Conservation (phyloP, 1,140 invertebrate genomes). For the Microplitis demolitor region DNA sequence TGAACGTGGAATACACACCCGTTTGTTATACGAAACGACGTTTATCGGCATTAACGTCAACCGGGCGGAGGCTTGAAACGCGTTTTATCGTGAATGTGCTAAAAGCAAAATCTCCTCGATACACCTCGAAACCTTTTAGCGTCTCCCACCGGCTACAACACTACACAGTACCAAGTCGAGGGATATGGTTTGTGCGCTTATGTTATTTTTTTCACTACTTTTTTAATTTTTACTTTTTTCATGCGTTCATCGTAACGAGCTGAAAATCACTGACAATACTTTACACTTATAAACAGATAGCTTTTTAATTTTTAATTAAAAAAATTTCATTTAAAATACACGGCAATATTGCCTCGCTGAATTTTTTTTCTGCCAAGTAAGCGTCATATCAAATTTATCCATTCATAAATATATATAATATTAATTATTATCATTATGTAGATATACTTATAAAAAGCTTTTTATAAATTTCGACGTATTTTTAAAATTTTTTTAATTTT, state of each 20-base stretch:
- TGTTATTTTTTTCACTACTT: neutral
- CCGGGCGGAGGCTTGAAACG: constrained; percentile 39
- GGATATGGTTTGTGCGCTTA: constrained; percentile 22
- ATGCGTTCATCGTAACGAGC: neutral
- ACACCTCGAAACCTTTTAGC: constrained; percentile 60
- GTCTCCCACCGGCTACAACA: constrained; percentile 34
- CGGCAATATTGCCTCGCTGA: neutral
- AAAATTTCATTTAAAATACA: neutral
- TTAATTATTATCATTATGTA: too few species aligned
- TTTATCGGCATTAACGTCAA: constrained; percentile 50
- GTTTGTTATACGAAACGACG: constrained; percentile 48
- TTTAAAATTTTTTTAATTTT: constrained; percentile 9
- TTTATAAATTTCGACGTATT: neutral
- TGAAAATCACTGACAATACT: constrained; percentile 6
- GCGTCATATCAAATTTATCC: too few species aligned
- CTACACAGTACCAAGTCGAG: constrained; percentile 38
- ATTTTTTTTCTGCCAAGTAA: too few species aligned
- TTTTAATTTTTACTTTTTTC: too few species aligned
- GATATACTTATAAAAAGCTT: too few species aligned
- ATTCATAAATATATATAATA: too few species aligned
- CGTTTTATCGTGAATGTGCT: constrained; percentile 61
- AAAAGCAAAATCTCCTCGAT: constrained; percentile 62
- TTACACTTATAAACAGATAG: neutral
- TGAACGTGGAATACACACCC: constrained; percentile 35
- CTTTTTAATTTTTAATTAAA: neutral